These are phyloP conservation scores for Chouioia cunea DNA, from an alignment of 2,888 invertebrate species.

Conservation along the genomic window DNA sequence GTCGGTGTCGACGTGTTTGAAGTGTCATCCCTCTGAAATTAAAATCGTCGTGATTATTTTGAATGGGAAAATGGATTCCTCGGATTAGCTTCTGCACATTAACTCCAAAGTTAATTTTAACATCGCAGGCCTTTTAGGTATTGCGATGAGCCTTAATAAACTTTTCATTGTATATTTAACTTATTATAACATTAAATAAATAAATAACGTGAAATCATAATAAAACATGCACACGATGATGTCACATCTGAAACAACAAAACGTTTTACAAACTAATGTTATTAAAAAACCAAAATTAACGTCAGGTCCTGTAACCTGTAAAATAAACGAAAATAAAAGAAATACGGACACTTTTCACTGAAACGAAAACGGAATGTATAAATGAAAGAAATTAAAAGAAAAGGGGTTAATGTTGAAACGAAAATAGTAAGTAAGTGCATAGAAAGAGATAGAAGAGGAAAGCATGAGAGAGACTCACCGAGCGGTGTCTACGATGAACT, in stretches of 20 bases:
- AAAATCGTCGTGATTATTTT: slow-evolving; percentile 12
- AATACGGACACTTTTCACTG: slow-evolving; percentile 20
- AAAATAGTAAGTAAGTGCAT: slow-evolving; percentile 38
- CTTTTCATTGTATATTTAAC: no score
- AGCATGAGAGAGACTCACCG: slow-evolving; percentile 71
- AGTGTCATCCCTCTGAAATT: slow-evolving; percentile 68
- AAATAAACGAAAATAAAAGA: slow-evolving; percentile 33
- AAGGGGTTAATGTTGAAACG: slow-evolving; percentile 12
- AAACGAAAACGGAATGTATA: slow-evolving; percentile 14
- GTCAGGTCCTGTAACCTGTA: slow-evolving; percentile 32
- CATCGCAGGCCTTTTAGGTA: no score
- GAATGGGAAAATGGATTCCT: not conserved
- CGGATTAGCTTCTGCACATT: not conserved
- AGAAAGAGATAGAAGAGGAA: slow-evolving; percentile 41
- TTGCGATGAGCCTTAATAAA: no score
- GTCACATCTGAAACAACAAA: slow-evolving; percentile 41
- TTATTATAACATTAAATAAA: not conserved
- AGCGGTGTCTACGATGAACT: slow-evolving; percentile 78
- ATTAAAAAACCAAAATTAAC: slow-evolving; percentile 27
- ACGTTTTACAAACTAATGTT: slow-evolving; percentile 30
- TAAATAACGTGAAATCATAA: slow-evolving; percentile 34
- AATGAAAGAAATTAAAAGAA: slow-evolving; percentile 35
- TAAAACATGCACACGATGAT: slow-evolving; percentile 39
- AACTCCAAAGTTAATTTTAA: no score
- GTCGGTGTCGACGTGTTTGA: slow-evolving; percentile 65